Evolutionary conservation across 1,140 invertebrate species (phyloP).

Genomic region (Epicauta chinensis): DNA sequence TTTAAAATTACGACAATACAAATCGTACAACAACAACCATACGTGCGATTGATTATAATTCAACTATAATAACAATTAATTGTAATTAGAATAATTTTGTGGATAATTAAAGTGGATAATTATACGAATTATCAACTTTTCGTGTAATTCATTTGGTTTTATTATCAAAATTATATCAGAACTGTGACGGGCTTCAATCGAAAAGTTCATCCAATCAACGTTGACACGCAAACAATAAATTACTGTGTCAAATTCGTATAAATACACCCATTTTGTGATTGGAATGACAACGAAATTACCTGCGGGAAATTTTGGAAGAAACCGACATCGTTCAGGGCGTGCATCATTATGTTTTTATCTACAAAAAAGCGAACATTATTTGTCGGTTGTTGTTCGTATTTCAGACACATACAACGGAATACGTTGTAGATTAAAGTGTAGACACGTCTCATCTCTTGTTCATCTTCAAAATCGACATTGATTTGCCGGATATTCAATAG

Average conservation of each 20-base stretch:
- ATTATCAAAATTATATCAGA: too few relatives aligned
- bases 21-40: conserved; percentile 57
- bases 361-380: conserved; percentile 30
- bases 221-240: too few relatives aligned
- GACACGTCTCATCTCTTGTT: conserved; percentile 70
- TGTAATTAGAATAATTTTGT: conserved; percentile 2
- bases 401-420: conserved; percentile 59
- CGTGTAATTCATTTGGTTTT: too few relatives aligned
- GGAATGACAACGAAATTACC: conserved; percentile 39
- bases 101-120: background rate
- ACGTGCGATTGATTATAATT: conserved; percentile 44
- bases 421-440: conserved; percentile 73
- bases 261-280: too few relatives aligned
- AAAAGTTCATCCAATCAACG: too few relatives aligned
- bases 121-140: too few relatives aligned
- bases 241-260: too few relatives aligned
- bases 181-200: too few relatives aligned
- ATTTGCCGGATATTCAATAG: conserved; percentile 50
- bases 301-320: conserved; percentile 55
- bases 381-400: background rate
- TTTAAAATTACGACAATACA: conserved; percentile 54
- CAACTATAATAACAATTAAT: conserved; percentile 28
- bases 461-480: conserved; percentile 52
- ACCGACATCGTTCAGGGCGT: conserved; percentile 56
- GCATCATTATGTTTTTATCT: conserved; percentile 64